Base-by-base conservation (phyloP, 2,113 vertebrate species). In the Daubentonia madagascariensis region DNA sequence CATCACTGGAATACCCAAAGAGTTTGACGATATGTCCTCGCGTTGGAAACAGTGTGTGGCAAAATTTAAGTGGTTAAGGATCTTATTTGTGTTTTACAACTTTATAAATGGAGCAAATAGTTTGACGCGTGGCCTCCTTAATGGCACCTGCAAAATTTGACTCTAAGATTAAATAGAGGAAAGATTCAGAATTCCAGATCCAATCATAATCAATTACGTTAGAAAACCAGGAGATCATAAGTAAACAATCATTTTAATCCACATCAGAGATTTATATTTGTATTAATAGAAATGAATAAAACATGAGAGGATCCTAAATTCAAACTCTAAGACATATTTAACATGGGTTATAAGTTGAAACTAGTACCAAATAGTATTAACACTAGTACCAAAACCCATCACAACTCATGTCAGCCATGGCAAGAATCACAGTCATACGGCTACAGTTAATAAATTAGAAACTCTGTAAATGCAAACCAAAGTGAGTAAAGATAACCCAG, bases 71-170 rank as follows among this genome's bases (percentile, higher is more conserved):
- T 63, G 65, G 40, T 32, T 76, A 37, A 78, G n/a, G 86, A 88
- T 85, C 65, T 48, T 45, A 86, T 68, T 52, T 80, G 67, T 14
- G 48, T 92, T 48, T 65, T 70, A 92, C 22, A 86, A 43, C 73
- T 97, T 94, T 78, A 78, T 85, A 96, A 95, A 88, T 83, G 45
- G 50, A 94, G n/a, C 45, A 90, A 92, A 67, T 23, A 70, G 22
- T 68, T 85, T 95, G 61, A 70, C 72, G 83, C 20, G 48, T 84
- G 85, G 40, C 45, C 32, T 94, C 72, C 59, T 40, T 93, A 85
- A 85, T 40, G 54, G 23, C 22, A 54, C 54, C 88, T 45, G 76
- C 1, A n/a, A 43, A 87, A 92, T 78, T 18, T 70, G n/a, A 89
- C 59, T 80, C 45, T 78, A 8, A 76, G 14, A 72, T 91, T 89